A percentile compares a stretch with the other conserved stretches of the same genome.
Evolutionary conservation across 2,888 invertebrate genomes (phyloP).

Genomic region (Trachelus iudaicus): DNA sequence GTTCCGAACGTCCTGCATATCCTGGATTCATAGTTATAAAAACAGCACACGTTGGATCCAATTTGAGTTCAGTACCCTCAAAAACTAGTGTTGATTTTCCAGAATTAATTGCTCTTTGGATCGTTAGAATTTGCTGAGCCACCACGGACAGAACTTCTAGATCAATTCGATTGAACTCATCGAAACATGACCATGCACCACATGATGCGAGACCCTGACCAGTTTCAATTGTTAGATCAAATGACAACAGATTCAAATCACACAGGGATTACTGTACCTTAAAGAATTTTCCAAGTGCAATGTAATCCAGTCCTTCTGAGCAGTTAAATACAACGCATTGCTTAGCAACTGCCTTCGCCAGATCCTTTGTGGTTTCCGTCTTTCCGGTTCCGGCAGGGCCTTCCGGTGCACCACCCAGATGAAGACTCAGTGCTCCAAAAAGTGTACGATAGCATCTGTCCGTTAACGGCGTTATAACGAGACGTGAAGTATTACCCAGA

Average conservation of each 20-base stretch:
- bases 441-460: slow-evolving; percentile 84
- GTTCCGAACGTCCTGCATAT: slow-evolving; percentile 71
- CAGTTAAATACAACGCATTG: slow-evolving; percentile 78
- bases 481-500: slow-evolving; percentile 86
- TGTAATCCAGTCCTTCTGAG: slow-evolving; percentile 74
- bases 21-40: slow-evolving; percentile 74
- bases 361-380: slow-evolving; percentile 74
- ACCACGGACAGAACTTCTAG: slow-evolving; percentile 73
- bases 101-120: slow-evolving; percentile 70
- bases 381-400: slow-evolving; percentile 72
- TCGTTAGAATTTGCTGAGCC: slow-evolving; percentile 72
- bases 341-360: slow-evolving; percentile 76
- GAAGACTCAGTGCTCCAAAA: slow-evolving; percentile 72
- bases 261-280: slow-evolving; percentile 53
- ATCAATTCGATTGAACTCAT: slow-evolving; percentile 73
- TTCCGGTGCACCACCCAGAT: slow-evolving; percentile 70
- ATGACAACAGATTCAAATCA: not conserved
- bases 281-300: slow-evolving; percentile 73
- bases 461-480: slow-evolving; percentile 94
- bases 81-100: slow-evolving; percentile 66
- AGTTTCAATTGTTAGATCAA: not conserved
- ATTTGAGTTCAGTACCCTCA: slow-evolving; percentile 70
- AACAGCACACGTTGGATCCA: slow-evolving; percentile 71
- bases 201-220: slow-evolving; percentile 69
- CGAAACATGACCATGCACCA: slow-evolving; percentile 73